Evolutionary conservation across 2,113 vertebrate genomes (phyloP).

Genomic region (Cyphomyrus discorhynchus): DNA sequence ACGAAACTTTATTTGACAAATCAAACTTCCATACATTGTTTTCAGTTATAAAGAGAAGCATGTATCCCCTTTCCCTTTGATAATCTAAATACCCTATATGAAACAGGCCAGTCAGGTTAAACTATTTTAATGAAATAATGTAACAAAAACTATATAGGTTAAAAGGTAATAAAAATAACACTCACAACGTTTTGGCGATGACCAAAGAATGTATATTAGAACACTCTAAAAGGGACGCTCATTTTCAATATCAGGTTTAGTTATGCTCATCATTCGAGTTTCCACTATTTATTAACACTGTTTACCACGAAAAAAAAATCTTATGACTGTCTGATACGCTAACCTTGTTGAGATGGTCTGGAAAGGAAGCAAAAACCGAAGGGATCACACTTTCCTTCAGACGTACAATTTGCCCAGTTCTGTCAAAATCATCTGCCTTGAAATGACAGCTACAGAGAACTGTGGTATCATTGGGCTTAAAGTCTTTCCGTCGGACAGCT

Average conservation of each 20-base stretch:
- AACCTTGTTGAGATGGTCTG: neutral
- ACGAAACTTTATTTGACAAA: neutral
- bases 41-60: neutral
- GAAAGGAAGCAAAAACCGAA: slow-evolving; percentile 3
- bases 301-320: neutral
- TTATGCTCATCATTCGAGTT: neutral
- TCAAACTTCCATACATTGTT: neutral
- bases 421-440: neutral
- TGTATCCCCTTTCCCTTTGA: neutral
- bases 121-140: neutral
- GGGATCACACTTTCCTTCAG: slow-evolving; percentile 18
- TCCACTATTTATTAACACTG: neutral
- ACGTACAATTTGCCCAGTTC: neutral
- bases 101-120: neutral
- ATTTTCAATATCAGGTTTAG: neutral
- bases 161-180: neutral
- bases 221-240: neutral
- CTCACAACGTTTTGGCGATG: neutral
- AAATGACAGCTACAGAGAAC: neutral
- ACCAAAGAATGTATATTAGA: neutral
- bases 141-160: neutral
- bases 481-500: neutral
- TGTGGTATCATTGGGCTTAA: neutral
- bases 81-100: neutral
- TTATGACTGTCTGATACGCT: neutral